phyloP scores from a whole-genome alignment of 2,888 invertebrate genomes.

The Hypena proboscidalis region DNA sequence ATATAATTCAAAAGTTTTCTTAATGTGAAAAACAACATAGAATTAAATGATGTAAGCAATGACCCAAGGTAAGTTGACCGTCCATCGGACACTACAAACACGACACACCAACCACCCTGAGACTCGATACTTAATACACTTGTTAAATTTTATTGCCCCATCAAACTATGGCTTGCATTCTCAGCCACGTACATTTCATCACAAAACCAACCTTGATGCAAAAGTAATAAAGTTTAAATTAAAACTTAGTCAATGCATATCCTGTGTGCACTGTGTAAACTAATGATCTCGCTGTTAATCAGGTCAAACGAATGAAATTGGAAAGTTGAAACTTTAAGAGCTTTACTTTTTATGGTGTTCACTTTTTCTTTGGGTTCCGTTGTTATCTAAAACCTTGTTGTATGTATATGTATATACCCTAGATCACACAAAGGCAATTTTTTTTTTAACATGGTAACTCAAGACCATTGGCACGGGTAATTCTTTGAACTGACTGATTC shows the following conservation, averaged over 20 bases:
- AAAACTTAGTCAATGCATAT: constrained; percentile 9
- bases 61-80: constrained; percentile 13
- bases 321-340: constrained; percentile 45
- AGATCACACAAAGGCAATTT: too few species aligned
- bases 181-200: constrained; percentile 1
- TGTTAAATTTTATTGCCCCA: constrained; percentile 54
- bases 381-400: not conserved
- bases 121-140: constrained; percentile 48
- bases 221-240: constrained; percentile 1
- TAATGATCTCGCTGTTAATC: constrained; percentile 53
- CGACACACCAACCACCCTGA: constrained; percentile 32
- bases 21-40: too few species aligned
- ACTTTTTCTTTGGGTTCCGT: constrained; percentile 37
- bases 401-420: too few species aligned
- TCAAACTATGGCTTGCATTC: constrained; percentile 46
- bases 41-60: too few species aligned
- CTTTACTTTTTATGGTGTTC: constrained; percentile 33
- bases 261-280: constrained; percentile 48
- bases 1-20: too few species aligned
- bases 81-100: constrained; percentile 13
- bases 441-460: too few species aligned
- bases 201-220: constrained; percentile 12
- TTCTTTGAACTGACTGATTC: too few species aligned
- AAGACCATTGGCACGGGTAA: too few species aligned
- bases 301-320: constrained; percentile 52